phyloP scores from a whole-genome alignment of 2,888 invertebrate genomes.

The Acanthacorydalis orientalis region DNA sequence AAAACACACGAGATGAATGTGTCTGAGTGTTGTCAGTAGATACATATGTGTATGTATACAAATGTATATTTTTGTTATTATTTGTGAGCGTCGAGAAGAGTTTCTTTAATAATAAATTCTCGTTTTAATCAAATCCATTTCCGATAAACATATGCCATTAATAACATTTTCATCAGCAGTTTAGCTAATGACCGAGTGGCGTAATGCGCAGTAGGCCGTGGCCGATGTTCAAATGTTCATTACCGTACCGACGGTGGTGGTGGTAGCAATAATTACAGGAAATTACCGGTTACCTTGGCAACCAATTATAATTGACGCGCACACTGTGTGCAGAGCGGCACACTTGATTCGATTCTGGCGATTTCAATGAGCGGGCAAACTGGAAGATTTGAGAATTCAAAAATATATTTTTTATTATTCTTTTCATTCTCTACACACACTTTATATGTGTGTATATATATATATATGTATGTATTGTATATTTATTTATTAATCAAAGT shows the following conservation, averaged over 20 bases:
- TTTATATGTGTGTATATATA: no score
- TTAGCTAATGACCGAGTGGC: slow-evolving; percentile 2
- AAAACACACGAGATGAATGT: background rate
- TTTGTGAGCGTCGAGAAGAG: background rate
- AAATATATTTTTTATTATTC: no score
- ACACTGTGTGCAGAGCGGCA: slow-evolving; percentile 1
- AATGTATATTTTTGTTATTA: no score
- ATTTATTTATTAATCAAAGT: no score
- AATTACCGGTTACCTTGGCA: slow-evolving; percentile 16
- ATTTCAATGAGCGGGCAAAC: no score
- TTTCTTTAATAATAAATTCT: background rate
- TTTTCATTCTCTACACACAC: no score
- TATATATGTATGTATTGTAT: no score
- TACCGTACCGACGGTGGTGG: slow-evolving; percentile 10
- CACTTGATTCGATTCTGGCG: background rate
- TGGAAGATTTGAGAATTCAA: no score
- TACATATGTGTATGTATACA: no score
- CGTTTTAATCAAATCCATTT: slow-evolving; percentile 3
- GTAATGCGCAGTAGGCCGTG: background rate
- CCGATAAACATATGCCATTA: slow-evolving; percentile 1
- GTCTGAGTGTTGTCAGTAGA: background rate
- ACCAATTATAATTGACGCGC: slow-evolving; percentile 13
- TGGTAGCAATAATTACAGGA: slow-evolving; percentile 17
- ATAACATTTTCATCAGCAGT: slow-evolving; percentile 2
- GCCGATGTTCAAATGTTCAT: slow-evolving; percentile 10